Evolutionary conservation across 2,113 vertebrate species (phyloP).

Genomic region (Theristicus caerulescens): DNA sequence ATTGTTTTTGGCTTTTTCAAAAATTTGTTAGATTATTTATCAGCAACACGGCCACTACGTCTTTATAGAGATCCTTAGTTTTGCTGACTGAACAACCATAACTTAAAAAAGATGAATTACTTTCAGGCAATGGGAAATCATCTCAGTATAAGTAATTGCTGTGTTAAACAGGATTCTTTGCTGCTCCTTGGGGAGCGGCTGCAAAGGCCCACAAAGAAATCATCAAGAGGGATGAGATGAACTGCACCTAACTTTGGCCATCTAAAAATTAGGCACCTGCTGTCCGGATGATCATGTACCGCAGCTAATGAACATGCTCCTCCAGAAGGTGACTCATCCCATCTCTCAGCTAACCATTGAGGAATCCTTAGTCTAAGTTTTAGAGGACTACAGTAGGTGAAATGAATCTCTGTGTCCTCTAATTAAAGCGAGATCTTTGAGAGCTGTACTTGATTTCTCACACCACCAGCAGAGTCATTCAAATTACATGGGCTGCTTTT

Average conservation of each 20-base stretch:
- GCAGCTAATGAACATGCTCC: neutral
- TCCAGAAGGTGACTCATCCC: neutral
- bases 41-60: neutral
- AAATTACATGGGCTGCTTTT: neutral
- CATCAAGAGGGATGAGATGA: neutral
- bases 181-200: rapidly evolving
- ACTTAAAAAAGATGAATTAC: neutral
- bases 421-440: neutral
- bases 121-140: neutral
- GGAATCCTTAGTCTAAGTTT: neutral
- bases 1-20: neutral
- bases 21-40: neutral
- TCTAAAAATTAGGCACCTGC: neutral
- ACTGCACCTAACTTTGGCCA: neutral
- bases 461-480: neutral
- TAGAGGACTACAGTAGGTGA: neutral
- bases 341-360: neutral
- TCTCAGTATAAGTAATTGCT: neutral
- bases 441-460: neutral
- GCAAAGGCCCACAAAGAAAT: neutral
- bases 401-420: neutral
- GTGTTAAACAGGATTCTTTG: neutral
- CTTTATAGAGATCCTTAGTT: neutral
- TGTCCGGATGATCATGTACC: neutral
- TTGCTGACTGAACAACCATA: neutral